A percentile compares a stretch with the other conserved stretches of the same genome.
Evolutionary conservation across 1,140 invertebrate genomes (phyloP).

Genomic region (Tribolium madens): DNA sequence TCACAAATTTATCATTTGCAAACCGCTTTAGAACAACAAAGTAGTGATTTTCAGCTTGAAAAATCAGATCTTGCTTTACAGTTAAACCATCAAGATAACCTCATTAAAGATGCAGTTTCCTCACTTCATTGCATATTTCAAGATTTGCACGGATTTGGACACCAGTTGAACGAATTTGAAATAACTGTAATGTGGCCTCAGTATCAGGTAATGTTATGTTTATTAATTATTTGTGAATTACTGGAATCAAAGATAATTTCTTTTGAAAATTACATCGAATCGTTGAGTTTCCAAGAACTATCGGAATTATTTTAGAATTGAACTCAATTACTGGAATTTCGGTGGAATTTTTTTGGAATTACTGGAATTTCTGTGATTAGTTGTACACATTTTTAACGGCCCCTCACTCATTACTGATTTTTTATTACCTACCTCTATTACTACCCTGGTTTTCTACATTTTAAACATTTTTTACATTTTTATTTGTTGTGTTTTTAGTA

Average conservation of each 20-base stretch:
- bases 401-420: too few relatives aligned
- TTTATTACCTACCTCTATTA: too few relatives aligned
- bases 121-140: conserved; percentile 38
- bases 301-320: too few relatives aligned
- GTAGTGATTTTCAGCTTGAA: conserved; percentile 47
- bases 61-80: conserved; percentile 23
- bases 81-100: conserved; percentile 25
- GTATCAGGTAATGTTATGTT: conserved; percentile 41
- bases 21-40: conserved; percentile 39
- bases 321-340: too few relatives aligned
- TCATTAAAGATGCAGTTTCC: conserved; percentile 38
- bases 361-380: too few relatives aligned
- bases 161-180: conserved; percentile 39
- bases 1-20: conserved; percentile 46
- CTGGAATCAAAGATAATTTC: background rate
- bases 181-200: conserved; percentile 45
- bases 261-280: background rate
- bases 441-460: too few relatives aligned
- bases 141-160: conserved; percentile 45
- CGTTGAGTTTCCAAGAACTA: too few relatives aligned
- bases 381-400: too few relatives aligned
- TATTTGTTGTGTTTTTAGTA: conserved; percentile 1
- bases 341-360: too few relatives aligned
- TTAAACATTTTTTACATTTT: too few relatives aligned
- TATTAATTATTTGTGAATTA: too few relatives aligned